phyloP scores from a whole-genome alignment of 2,113 vertebrate genomes.

The Neomonachus schauinslandi region DNA sequence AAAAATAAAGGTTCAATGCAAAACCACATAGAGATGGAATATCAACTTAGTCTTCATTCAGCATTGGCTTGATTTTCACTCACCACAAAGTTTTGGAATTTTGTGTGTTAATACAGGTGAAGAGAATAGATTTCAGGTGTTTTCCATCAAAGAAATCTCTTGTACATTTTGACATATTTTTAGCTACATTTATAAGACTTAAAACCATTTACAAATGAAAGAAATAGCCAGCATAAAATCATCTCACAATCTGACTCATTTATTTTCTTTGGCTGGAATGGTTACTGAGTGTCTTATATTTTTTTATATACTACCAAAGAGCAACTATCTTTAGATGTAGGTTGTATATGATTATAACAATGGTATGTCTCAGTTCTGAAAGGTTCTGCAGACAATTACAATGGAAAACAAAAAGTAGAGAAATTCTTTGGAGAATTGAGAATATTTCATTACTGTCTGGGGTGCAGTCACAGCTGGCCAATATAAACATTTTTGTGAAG shows the following conservation, averaged over 20 bases:
- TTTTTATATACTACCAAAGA: background rate
- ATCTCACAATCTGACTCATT: background rate
- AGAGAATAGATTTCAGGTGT: background rate
- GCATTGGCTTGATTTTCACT: background rate
- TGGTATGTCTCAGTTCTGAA: background rate
- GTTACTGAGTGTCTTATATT: background rate
- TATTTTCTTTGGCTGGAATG: constrained; percentile 34
- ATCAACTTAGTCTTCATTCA: constrained; percentile 1
- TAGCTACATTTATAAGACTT: background rate
- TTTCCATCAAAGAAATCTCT: background rate
- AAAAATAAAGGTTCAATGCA: constrained; percentile 54
- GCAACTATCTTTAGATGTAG: background rate
- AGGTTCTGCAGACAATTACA: background rate
- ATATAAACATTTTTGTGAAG: constrained; percentile 57
- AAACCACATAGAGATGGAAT: background rate
- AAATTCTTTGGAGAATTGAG: constrained; percentile 47
- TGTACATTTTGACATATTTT: constrained; percentile 39
- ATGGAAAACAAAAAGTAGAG: background rate
- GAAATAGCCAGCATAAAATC: background rate
- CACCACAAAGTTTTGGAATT: background rate
- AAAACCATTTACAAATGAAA: background rate
- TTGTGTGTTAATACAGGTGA: constrained; percentile 13
- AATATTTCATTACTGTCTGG: constrained; percentile 55
- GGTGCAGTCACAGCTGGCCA: constrained; percentile 46
- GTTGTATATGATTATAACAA: background rate